Conservation (phyloP, 2,797 vertebrate genomes). For the Arrhamphus sclerolepis region DNA sequence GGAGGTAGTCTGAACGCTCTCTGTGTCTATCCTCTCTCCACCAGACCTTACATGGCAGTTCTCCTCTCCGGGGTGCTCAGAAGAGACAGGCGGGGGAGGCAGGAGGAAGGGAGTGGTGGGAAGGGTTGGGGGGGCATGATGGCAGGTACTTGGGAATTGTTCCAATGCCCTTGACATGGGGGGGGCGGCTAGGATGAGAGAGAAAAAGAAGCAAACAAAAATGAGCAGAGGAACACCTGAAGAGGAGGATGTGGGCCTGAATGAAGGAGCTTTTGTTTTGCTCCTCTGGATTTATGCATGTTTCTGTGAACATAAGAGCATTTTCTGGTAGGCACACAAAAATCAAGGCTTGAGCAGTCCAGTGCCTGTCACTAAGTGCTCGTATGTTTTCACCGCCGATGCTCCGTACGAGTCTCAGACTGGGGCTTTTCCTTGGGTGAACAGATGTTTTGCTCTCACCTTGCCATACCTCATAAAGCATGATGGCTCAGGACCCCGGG, state of each 20-base stretch:
- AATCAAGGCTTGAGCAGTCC: not conserved
- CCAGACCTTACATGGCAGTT: conserved; percentile 80
- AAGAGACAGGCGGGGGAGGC: conserved; percentile 67
- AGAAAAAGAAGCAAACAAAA: conserved; percentile 51
- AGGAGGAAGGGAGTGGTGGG: conserved; percentile 37
- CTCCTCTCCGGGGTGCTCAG: conserved; percentile 71
- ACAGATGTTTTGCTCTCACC: conserved; percentile 82
- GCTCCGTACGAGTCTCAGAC: conserved; percentile 56
- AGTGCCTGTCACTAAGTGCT: conserved; percentile 11
- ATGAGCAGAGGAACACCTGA: conserved; percentile 27
- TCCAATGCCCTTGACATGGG: conserved; percentile 78
- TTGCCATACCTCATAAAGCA: conserved; percentile 82
- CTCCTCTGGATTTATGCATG: conserved; percentile 7
- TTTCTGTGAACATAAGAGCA: not conserved
- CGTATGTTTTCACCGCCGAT: conserved; percentile 28
- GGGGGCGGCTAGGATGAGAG: conserved; percentile 53
- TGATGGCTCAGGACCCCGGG: conserved; percentile 74
- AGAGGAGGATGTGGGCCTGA: conserved; percentile 13
- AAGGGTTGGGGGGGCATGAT: conserved; percentile 30
- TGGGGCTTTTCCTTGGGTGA: conserved; percentile 71
- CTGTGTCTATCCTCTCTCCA: conserved; percentile 76
- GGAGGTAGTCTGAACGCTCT: conserved; percentile 70
- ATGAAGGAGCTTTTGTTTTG: conserved; percentile 3
- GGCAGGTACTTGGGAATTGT: conserved; percentile 77
- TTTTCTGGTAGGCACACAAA: not conserved